Base-by-base conservation (phyloP, 2,888 invertebrate species). In the Apoda limacodes region DNA sequence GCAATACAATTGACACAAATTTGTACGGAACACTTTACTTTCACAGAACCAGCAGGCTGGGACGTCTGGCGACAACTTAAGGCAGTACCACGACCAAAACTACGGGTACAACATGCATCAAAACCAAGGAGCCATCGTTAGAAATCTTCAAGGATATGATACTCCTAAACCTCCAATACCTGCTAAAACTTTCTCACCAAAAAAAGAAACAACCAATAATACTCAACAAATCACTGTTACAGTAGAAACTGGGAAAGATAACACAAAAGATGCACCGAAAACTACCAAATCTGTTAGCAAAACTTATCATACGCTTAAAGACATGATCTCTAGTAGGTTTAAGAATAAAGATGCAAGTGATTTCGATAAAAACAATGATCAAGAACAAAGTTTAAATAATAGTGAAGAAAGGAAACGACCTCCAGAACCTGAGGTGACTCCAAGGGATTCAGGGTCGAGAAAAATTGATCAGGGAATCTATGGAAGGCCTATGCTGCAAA, bases 271-370 rank as follows among this genome's bases (percentile, higher is more conserved):
- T 45, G 75, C 82, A 1, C 82, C 75, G 1, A 84, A 84, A 59
- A 82, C 74, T 32, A 71, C 81, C 25, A 87, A 88, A 59, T 85
- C 88, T n/a, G 85, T 89, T 35, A 86, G 88, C 25, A 88, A 90
- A 66, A 91, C 91, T 0, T 91, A 91, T 55, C 88, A 92, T 59
- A 90, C 91, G 3, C 84, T 92, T 39, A 91, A 90, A 76, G 91
- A 91, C 52, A 89, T 92, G 83, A 90, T 92, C 55, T 90, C 90
- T 12, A 90, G 88, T 60, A 85, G 88, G 51, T 91, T 92, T 60
- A 88, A 88, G 50, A 86, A 82, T 46, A 85, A 83, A 56, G 81
- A 82, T 13, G 85, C 66, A 24, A 80, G 67, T 51, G 85, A 85
- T 13, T 81, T 74, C 32, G 85, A 84, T 13, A 81, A 71, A 35